Base-by-base conservation (phyloP, 1,140 invertebrate genomes). In the Anagrus nilaparvatae region DNA sequence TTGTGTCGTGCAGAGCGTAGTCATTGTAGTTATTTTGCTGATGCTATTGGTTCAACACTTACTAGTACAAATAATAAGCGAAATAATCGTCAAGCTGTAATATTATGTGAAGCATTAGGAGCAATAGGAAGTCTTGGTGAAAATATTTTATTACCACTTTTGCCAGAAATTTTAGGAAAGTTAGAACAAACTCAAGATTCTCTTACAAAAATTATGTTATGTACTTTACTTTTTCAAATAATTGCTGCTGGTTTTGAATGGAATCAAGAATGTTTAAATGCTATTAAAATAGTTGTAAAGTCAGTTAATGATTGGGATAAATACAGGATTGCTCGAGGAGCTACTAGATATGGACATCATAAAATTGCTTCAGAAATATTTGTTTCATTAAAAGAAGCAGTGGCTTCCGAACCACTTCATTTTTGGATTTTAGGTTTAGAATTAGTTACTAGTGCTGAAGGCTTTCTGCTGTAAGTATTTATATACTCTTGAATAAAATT, bases 401-500 rank as follows among this genome's bases (percentile, higher is more conserved):
- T 92, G 3, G 83, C 84, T 12, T 86, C 86, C 14, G 93, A 96
- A 57, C 81, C 91, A 56, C 77, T 88, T 30, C 82, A 93, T 56
- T 91, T 91, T 55, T 96, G 90, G 84, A 62, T 96, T 25, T 76
- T 78, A 0, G 84, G 84, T 5, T 65, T 96, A n/a, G 70, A 80
- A 44, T 70, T 82, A 29, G 74, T 85, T 39, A 79, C 77, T 5
- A 69, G 72, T 44, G 81, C 79, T 2, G 81, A 83, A 56, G 69
- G 71, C 36, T 61, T 65, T 38, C 51, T 74, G 0, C 61, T 66
- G 51, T 71, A 63, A 23, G 65, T 63, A 16, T 7, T 59, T 60
- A 31, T 31, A 42, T 19, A 5, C 7, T 34, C 18, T 34, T 10
- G 10, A 34, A 6, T 5, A 19, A 23, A 12, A 5, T 24, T 35